A percentile compares a stretch with the other conserved stretches of the same genome.
phyloP scores from a whole-genome alignment of 1,140 invertebrate genomes.

The Caenorhabditis latens region DNA sequence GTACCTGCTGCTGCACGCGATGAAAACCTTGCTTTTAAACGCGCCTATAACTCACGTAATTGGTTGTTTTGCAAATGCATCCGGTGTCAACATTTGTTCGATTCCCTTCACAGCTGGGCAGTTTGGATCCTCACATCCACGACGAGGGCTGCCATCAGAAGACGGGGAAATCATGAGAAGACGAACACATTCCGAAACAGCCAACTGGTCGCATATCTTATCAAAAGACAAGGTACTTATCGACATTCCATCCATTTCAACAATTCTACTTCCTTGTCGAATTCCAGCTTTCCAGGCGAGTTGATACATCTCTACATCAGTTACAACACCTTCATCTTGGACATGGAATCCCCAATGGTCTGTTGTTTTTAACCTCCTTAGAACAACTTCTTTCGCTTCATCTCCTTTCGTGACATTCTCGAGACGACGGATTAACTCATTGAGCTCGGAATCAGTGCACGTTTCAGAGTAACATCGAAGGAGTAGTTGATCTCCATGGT shows the following conservation, averaged over 20 bases:
- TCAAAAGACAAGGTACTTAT: constrained; percentile 91
- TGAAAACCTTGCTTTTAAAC: constrained; percentile 26
- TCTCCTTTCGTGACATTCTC: constrained; percentile 45
- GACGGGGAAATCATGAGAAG: constrained; percentile 87
- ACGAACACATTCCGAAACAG: constrained; percentile 88
- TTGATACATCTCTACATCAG: constrained; percentile 89
- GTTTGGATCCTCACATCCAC: constrained; percentile 75
- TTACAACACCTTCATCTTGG: constrained; percentile 93
- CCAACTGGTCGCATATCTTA: constrained; percentile 92
- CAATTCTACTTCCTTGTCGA: constrained; percentile 87
- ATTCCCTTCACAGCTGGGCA: constrained; percentile 74
- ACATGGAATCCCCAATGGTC: constrained; percentile 95
- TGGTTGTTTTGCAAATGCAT: constrained; percentile 74
- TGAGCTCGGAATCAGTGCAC: constrained; percentile 72
- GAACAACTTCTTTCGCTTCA: constrained; percentile 82
- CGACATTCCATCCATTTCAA: constrained; percentile 91
- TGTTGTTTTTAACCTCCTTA: constrained; percentile 84
- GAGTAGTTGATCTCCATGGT: constrained; percentile 76
- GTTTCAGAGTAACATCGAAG: constrained; percentile 71
- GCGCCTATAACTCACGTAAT: constrained; percentile 66
- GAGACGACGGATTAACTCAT: constrained; percentile 69
- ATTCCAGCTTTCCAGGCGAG: constrained; percentile 91
- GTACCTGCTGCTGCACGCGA: constrained; percentile 63
- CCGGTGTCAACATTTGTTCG: constrained; percentile 74
- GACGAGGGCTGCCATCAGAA: constrained; percentile 82